Evolutionary conservation across 1,140 invertebrate species (phyloP), one percentile per base, ranked within the genome.

Genomic region (Drosophila mayri): DNA sequence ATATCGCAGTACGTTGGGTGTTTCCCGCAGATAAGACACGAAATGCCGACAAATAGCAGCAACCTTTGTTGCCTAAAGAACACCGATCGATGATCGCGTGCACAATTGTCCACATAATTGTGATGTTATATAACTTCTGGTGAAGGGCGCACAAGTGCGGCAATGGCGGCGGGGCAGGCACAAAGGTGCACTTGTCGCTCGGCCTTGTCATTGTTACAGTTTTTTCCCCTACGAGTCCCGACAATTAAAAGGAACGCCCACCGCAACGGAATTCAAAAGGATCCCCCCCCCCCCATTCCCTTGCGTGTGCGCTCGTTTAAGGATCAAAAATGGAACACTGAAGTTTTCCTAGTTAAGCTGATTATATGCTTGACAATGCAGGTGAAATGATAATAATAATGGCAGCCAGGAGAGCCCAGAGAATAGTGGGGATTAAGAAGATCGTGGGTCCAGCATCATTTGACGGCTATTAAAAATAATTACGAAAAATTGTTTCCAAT

Each of bases 341-440:
- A 60, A 59, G 43, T 81, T 75, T 79, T 78, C 62, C 65, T 76
- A 60, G 76, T 43, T 88, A 86, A 86, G 83, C 83, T 86, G 84
- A 88, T 86, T 86, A 82, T 86, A 82, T 14, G 4, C n/a, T 52
- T 55, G 74, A 76, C 44, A 64, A 59, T 61, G 78, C 78, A 77
- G 49, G 61, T 81, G 79, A 76, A 81, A 81, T 59, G 50, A 76
- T 76, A 76, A 62, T 76, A 76, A 62, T 66, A 41, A 62, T 58
- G 61, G 28, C 25, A 30, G n/a, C 28, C 1, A 30, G 46, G 16
- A 10, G 25, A 25, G 12, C 22, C 25, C 25, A 4, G 10, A 14
- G 18, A 20, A 52, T 25, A 22, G 9, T 20, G 16, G 12, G 22
- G 20, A 67, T 41, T 68, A 49, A 49, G 12, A 18, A 11, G n/a